phyloP scores from a whole-genome alignment of 2,888 invertebrate genomes.

The Patella ulyssiponensis region DNA sequence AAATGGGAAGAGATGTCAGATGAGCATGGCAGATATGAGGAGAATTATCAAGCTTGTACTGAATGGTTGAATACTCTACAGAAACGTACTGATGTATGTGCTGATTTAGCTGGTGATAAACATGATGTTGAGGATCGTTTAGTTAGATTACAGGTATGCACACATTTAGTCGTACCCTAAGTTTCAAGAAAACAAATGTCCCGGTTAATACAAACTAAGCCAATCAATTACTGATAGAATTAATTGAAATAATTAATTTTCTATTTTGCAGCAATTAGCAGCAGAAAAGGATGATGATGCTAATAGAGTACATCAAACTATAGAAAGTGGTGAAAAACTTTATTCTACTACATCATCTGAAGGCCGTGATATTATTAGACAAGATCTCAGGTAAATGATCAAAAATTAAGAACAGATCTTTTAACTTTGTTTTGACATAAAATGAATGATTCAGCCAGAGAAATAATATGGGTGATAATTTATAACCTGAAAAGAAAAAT shows the following conservation, averaged over 20 bases:
- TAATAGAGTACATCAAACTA: conserved; percentile 84
- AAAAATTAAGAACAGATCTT: neutral
- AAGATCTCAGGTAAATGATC: conserved; percentile 77
- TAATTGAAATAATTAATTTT: too few species aligned
- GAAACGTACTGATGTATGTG: conserved; percentile 57
- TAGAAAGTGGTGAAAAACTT: conserved; percentile 89
- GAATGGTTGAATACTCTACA: conserved; percentile 60
- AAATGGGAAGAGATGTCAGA: conserved; percentile 55
- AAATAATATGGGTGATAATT: neutral
- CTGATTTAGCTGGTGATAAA: conserved; percentile 82
- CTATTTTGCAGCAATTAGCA: conserved; percentile 79
- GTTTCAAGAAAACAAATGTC: too few species aligned
- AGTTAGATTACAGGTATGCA: conserved; percentile 61
- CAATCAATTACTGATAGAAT: too few species aligned
- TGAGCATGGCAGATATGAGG: conserved; percentile 57
- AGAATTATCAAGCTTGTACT: conserved; percentile 50
- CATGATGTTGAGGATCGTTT: conserved; percentile 78
- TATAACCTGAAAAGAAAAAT: neutral
- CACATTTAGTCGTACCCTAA: too few species aligned
- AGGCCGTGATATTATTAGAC: conserved; percentile 87
- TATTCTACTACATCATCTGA: conserved; percentile 89
- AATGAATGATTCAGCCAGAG: neutral
- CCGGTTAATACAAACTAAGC: too few species aligned
- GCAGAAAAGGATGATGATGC: conserved; percentile 85
- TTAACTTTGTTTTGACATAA: neutral